Evolutionary conservation across 1,140 invertebrate species (phyloP), one percentile per base, ranked within the genome.

Genomic region (Saxidomus purpurata): DNA sequence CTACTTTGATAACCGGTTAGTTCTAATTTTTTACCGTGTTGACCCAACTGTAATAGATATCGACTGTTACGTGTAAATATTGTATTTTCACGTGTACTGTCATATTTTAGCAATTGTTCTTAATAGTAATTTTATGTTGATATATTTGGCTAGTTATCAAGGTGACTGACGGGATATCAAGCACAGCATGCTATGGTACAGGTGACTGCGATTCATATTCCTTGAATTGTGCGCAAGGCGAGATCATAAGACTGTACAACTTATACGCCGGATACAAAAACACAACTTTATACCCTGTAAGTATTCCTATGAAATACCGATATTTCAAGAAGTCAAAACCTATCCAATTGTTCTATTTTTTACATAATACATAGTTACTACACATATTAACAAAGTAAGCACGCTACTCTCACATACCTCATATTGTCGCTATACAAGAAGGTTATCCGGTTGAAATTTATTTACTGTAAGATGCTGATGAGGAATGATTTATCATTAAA

Each of bases 161-260:
- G 15, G 67, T 71, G 13, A 19, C 6, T 1, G 11, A 52, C 15
- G 76, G 47, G 8, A 4, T 59, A 8, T 1, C 28, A 15, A 15
- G 25, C 0, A n/a, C 25, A 1, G 80, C 80, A 40, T 82, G 80
- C 28, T 82, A 82, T 40, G 80, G 80, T 25, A 82, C 80, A 8
- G 38, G 67, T 40, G 15, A 6, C 0, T 82, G 80, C 40, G 80
- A 82, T 19, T 82, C 40, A 34, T 82, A 63, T 52, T 25, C 34
- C 6, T 63, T 82, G 55, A 31, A 38, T 13, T 82, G 80, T 47
- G 8, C 52, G 25, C 9, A 31, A 31, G 40, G 9, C 0, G 34
- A 61, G 3, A 25, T 82, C 19, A 82, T 82, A 25, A 38, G 25
- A 31, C 17, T 82, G 17, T 1, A 47, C 28, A 40, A 82, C 11